phyloP scores from a whole-genome alignment of 2,797 vertebrate genomes.

The Centroberyx gerrardi region DNA sequence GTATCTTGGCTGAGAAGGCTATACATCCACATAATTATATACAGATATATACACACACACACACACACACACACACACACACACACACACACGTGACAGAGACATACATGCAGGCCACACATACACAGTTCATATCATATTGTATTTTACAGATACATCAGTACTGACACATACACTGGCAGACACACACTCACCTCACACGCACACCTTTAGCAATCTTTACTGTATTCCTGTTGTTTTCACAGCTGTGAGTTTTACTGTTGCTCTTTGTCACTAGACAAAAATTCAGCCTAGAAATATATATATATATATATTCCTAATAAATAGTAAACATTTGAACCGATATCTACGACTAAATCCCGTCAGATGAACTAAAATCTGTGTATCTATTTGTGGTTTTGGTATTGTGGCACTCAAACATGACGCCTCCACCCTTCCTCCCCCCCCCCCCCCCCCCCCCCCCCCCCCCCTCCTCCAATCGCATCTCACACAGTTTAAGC shows the following conservation, averaged over 20 bases:
- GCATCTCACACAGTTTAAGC: constrained; percentile 87
- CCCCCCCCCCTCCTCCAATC: constrained; percentile 70
- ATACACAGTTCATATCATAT: neutral
- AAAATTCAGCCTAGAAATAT: constrained; percentile 46
- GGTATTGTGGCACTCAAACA: constrained; percentile 75
- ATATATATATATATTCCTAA: neutral
- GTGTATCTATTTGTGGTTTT: constrained; percentile 70
- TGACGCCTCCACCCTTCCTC: constrained; percentile 71
- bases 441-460: constrained; percentile 68
- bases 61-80: constrained; percentile 16
- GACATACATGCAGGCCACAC: neutral
- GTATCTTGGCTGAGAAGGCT: neutral
- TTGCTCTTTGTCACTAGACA: constrained; percentile 58
- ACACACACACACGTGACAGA: neutral
- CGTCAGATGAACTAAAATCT: constrained; percentile 31
- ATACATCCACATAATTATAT: neutral
- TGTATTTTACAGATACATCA: neutral
- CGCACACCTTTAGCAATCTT: neutral
- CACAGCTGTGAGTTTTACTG: constrained; percentile 71
- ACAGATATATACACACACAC: neutral
- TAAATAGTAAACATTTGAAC: constrained; percentile 14
- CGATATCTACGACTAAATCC: constrained; percentile 14
- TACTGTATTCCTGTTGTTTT: constrained; percentile 56
- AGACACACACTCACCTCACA: neutral
- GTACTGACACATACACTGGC: neutral